phyloP scores from a whole-genome alignment of 2,888 invertebrate species.

The Incurvaria masculella region DNA sequence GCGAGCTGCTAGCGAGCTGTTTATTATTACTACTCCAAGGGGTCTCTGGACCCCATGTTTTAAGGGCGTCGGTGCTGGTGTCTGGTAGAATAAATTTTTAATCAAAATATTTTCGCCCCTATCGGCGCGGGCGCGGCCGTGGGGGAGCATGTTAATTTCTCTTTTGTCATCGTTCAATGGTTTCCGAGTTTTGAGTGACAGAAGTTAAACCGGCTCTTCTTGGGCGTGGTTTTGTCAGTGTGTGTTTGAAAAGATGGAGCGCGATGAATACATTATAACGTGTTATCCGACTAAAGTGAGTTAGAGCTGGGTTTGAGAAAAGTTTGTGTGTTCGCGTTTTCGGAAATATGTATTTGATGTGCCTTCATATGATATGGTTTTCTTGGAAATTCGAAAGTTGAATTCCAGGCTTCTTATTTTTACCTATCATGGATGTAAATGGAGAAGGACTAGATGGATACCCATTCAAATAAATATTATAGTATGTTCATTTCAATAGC shows the following conservation, averaged over 20 bases:
- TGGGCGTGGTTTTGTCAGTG: constrained; percentile 26
- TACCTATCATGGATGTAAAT: too few species aligned
- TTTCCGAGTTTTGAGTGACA: constrained; percentile 21
- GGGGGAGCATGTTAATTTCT: constrained; percentile 33
- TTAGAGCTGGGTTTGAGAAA: too few species aligned
- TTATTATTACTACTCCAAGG: constrained; percentile 8
- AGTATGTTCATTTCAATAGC: too few species aligned
- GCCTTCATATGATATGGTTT: too few species aligned
- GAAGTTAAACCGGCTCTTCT: constrained; percentile 31
- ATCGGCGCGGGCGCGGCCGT: constrained; percentile 6
- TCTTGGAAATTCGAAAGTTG: too few species aligned
- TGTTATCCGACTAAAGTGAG: too few species aligned
- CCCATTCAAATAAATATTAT: too few species aligned
- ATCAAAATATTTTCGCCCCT: constrained; percentile 49
- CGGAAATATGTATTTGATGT: too few species aligned
- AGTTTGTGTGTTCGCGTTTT: too few species aligned
- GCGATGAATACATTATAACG: constrained; percentile 25
- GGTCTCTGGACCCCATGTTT: constrained; percentile 30
- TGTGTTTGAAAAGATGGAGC: constrained; percentile 6
- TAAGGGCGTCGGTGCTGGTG: constrained; percentile 14
- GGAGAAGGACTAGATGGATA: too few species aligned
- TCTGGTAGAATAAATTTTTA: constrained; percentile 48
- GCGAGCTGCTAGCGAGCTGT: background rate
- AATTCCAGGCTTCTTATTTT: too few species aligned
- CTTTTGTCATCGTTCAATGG: constrained; percentile 29